These are phyloP conservation scores for Siniperca scherzeri DNA, from an alignment of 2,797 vertebrate species.

Conservation along the genomic window DNA sequence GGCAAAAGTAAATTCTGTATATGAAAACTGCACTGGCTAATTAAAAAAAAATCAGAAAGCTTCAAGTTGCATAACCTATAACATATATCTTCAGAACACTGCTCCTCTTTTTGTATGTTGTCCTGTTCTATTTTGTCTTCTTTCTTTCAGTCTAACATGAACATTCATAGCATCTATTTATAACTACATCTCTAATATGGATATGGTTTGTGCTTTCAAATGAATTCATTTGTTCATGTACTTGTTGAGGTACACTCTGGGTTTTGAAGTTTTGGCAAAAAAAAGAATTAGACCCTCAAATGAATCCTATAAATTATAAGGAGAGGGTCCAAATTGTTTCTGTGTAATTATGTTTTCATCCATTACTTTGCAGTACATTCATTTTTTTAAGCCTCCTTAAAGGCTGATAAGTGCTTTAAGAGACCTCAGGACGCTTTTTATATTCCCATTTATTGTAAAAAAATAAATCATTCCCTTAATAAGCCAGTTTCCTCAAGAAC, in stretches of 20 bases:
- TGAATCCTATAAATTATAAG: background rate
- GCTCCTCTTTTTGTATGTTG: background rate
- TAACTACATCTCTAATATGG: background rate
- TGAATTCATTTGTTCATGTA: background rate
- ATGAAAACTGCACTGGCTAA: background rate
- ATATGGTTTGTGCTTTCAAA: background rate
- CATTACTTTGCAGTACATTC: conserved; percentile 4
- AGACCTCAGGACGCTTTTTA: background rate
- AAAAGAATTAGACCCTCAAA: conserved; percentile 9
- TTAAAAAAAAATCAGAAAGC: too few species aligned
- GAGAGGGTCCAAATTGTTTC: background rate
- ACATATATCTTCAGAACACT: background rate
- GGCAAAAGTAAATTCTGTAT: too few species aligned
- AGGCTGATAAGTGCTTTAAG: conserved; percentile 5
- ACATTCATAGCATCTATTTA: background rate
- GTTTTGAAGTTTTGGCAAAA: background rate
- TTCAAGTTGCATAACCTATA: too few species aligned
- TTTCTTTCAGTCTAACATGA: background rate
- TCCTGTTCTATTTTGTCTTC: background rate
- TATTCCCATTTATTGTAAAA: background rate
- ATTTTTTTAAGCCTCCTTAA: conserved; percentile 17
- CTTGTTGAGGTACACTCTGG: background rate
- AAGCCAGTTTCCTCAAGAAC: background rate
- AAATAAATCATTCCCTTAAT: background rate
- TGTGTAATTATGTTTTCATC: conserved; percentile 29